These are phyloP conservation scores for Ectemnius lituratus DNA, from an alignment of 2,888 invertebrate genomes.

Conservation along the genomic window DNA sequence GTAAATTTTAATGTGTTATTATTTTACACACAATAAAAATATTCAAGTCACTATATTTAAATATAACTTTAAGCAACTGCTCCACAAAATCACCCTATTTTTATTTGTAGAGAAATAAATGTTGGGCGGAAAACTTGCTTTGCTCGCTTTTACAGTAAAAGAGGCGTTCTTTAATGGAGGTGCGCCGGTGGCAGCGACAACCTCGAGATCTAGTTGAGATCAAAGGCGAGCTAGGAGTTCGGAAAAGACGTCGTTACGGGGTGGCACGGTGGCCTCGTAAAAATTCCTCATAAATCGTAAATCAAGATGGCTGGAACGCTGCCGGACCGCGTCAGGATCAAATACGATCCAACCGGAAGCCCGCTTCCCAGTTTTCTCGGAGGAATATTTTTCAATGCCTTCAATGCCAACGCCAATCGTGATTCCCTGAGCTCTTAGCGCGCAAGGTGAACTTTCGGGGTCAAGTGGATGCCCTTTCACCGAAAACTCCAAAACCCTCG, in stretches of 20 bases:
- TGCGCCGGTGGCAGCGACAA: background rate
- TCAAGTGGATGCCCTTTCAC: background rate
- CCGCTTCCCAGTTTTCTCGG: slow-evolving; percentile 1
- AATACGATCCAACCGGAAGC: slow-evolving; percentile 18
- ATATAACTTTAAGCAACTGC: no score
- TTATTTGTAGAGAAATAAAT: no score
- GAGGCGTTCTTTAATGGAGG: background rate
- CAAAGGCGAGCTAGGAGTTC: slow-evolving; percentile 34
- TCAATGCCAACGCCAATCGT: background rate
- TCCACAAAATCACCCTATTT: no score
- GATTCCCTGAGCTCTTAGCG: background rate
- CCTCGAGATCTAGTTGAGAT: slow-evolving; percentile 36
- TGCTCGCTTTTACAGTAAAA: slow-evolving; percentile 19
- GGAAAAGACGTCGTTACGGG: slow-evolving; percentile 38
- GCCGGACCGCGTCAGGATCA: slow-evolving; percentile 21
- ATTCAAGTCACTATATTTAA: no score
- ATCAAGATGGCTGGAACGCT: background rate
- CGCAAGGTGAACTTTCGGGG: background rate
- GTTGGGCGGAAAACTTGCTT: no score
- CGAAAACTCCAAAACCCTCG: background rate
- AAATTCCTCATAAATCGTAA: slow-evolving; percentile 36
- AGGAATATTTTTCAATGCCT: slow-evolving; percentile 25
- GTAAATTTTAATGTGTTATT: no score
- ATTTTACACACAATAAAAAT: no score
- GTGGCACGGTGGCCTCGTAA: slow-evolving; percentile 18